Evolutionary conservation across 2,797 vertebrate genomes (phyloP), one percentile per base, ranked within the genome.

Genomic region (Neosilurus hyrtlii): DNA sequence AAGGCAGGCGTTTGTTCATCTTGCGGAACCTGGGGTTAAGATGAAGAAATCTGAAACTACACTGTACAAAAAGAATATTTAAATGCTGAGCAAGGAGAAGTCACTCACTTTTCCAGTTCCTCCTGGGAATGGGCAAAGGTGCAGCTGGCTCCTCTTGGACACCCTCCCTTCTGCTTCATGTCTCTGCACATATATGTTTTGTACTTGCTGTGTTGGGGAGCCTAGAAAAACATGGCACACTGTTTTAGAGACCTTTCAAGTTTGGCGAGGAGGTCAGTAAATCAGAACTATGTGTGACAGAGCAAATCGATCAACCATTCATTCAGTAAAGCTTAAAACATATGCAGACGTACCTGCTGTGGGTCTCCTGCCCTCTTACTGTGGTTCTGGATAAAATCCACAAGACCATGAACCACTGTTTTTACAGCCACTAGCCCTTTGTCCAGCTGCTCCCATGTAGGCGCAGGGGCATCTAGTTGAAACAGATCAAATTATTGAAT

Each of bases 171-270:
- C 91, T 99, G 98, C 88, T 99, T 99, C 97, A 99, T 98, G 91
- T 99, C 98, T 70, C 98, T 95, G 88, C 98, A 99, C 98, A 99
- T 99, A 85, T 99, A 99, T 0, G 98, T 99, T 93, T 99, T 99
- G 89, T 99, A 99, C 89, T 99, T 99, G 94, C 97, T 99, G 92
- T 99, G 97, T 92, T 99, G 98, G 83, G 97, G 96, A 89, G 97
- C 96, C 98, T 99, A 79, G 15, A 52, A 57, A 61, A 16, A 54
- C 24, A 70, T 6, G 14, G 3, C 8, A 10, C 12, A 15, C 20
- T 9, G 15, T 56, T 35, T 57, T 70, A 43, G 35, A 57, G 15
- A 43, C 2, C 4, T n/a, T 16, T 66, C 20, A 54, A 61, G 0
- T 3, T 43, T 24, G 18, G 12, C 0, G 9, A 61, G 18, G 22